Evolutionary conservation across 2,888 invertebrate species (phyloP), one percentile per base, ranked within the genome.

Genomic region (Digitonthophagus gazella): DNA sequence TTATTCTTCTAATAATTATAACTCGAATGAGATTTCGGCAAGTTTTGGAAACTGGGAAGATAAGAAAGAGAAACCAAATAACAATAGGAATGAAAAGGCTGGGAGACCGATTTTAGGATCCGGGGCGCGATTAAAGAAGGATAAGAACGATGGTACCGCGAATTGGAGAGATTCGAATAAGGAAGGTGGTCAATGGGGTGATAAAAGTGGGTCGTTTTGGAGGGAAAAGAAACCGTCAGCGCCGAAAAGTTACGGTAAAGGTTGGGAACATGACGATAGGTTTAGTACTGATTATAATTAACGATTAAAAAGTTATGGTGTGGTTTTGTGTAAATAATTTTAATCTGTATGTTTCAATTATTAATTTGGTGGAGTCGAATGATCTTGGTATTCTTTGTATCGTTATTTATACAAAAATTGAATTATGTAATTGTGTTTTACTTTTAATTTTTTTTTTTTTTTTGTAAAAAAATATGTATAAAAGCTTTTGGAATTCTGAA

Each of bases 251-350:
- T 76, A 69, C 70, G 73, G 67, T 58, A 80, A 81, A 71, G 81
- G 80, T 0, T 82, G 81, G 81, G 81, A 82, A 69, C 82, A 82
- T 66, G 82, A 82, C 70, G 82, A 82, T 66, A 75, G 82, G 71
- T 82, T 82, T 72, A 81, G 82, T 56, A 82, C 76, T 68, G 80
- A 82, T 74, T 82, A 82, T 72, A 79, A 78, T 77, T 68, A 67
- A 65, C 66, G 22, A 63, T 20, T 63, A 20, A 63, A 6, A 44
- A 44, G 6, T 44, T 44, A 44, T 44, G 28, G 22, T 22, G 22
- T n/a, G n/a, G n/a, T n/a, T n/a, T n/a, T n/a, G n/a, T n/a, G n/a
- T 22, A 8, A 3, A 44, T 44, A 44, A 44, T 44, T 44, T 44
- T 3, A n/a, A n/a, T n/a, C n/a, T n/a, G n/a, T n/a, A n/a, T n/a